Conservation (phyloP, 2,888 invertebrate genomes). For the Agrilus cyanescens region DNA sequence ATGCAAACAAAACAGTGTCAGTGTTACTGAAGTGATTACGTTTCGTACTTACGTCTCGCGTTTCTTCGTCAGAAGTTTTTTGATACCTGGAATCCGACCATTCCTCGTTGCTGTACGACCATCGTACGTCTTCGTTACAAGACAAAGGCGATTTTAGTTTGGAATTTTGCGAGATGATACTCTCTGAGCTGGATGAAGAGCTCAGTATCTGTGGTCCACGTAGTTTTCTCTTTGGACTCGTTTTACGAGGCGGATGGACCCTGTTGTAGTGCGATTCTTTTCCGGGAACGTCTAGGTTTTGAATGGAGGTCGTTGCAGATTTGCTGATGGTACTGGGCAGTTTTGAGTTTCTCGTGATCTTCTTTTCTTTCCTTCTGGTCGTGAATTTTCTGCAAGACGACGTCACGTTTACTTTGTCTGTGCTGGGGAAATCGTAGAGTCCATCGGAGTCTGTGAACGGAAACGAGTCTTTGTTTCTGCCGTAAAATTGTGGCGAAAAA, state of each 20-base stretch:
- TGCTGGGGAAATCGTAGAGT: slow-evolving; percentile 67
- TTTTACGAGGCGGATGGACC: slow-evolving; percentile 37
- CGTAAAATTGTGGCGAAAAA: slow-evolving; percentile 63
- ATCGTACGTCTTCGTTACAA: slow-evolving; percentile 34
- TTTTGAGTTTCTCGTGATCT: slow-evolving; percentile 38
- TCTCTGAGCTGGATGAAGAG: slow-evolving; percentile 50
- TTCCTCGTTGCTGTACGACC: slow-evolving; percentile 31
- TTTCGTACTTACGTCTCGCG: slow-evolving; percentile 35
- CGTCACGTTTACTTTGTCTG: slow-evolving; percentile 45
- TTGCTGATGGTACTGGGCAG: slow-evolving; percentile 45
- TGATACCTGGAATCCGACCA: slow-evolving; percentile 31
- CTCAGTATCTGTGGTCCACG: slow-evolving; percentile 42
- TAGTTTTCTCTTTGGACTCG: slow-evolving; percentile 46
- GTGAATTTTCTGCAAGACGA: slow-evolving; percentile 46
- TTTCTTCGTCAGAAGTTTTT: slow-evolving; percentile 38
- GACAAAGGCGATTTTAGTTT: slow-evolving; percentile 34
- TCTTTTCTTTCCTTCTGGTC: slow-evolving; percentile 50
- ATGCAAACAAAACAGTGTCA: too few species aligned
- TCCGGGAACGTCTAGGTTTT: slow-evolving; percentile 49
- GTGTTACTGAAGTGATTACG: too few species aligned
- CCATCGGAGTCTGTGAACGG: slow-evolving; percentile 73
- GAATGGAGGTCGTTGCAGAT: slow-evolving; percentile 39
- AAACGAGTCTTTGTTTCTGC: slow-evolving; percentile 46
- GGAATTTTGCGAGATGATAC: slow-evolving; percentile 40
- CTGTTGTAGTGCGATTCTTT: slow-evolving; percentile 30